Evolutionary conservation across 2,888 invertebrate genomes (phyloP).

Genomic region (Lasius fuliginosus): DNA sequence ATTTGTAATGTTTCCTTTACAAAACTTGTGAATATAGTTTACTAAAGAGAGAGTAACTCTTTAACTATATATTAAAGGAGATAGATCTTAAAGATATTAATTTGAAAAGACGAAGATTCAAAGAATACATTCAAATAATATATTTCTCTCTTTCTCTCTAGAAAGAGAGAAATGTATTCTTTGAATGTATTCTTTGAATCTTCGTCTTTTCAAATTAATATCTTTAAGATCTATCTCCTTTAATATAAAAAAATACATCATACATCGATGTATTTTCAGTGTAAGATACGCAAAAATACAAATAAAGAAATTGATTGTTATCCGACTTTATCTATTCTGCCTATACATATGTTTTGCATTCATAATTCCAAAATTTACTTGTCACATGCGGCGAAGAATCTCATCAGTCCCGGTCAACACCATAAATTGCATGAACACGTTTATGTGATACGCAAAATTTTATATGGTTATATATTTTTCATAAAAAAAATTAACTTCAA

Average conservation of each 20-base stretch:
- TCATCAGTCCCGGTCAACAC: neutral
- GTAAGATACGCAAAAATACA: too few species aligned
- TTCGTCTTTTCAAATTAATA: neutral
- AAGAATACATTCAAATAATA: neutral
- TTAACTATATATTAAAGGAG: neutral
- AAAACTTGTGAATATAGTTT: neutral
- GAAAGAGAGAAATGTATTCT: neutral
- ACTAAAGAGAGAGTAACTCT: neutral
- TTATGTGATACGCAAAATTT: too few species aligned
- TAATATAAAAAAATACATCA: neutral
- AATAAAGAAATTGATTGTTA: neutral
- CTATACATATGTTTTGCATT: neutral
- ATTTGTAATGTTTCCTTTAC: neutral
- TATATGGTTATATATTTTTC: too few species aligned
- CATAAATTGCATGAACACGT: slow-evolving; percentile 12
- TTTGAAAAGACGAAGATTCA: neutral
- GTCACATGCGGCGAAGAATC: slow-evolving; percentile 14
- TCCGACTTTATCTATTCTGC: neutral
- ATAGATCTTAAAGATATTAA: neutral
- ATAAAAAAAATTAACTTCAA: neutral
- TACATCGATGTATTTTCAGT: neutral
- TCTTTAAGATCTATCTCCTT: neutral
- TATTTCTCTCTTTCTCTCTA: too few species aligned
- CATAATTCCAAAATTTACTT: neutral
- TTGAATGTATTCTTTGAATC: neutral